Base-by-base conservation (phyloP, 2,888 invertebrate species). In the Notodonta dromedarius region DNA sequence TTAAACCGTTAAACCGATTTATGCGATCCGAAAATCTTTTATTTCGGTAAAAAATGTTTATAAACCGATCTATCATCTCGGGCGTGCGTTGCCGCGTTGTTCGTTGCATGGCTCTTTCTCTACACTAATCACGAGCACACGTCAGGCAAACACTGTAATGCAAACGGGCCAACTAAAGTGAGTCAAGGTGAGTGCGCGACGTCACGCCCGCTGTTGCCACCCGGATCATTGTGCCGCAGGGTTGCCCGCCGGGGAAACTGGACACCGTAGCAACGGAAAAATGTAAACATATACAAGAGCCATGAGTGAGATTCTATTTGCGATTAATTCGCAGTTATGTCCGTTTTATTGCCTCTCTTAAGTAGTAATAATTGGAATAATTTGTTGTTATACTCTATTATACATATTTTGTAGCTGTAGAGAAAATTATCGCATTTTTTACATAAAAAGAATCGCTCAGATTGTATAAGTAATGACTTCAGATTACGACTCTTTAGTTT, bases 141-240 rank as follows among this genome's bases (percentile, higher is more conserved):
- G 79, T 79, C 79, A 74, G 75, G 80, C 84, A 84, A 83, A 83
- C 82, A 82, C 78, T 73, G 82, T 85, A 85, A 81, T 88, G 85
- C 86, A 87, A 89, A 86, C 90, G 84, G 86, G 85, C 85, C 85
- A 83, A 79, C 86, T 81, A 82, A 92, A 90, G 86, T 91, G 88
- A 92, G 92, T 91, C 92, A 93, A 93, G 92, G 92, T 91, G 89
- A 91, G 82, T 81, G 71, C 73, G 72, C 83, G 79, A 84, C 89
- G 89, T 89, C 87, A 87, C 74, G 76, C 78, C 70, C 70, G 66
- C 81, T 84, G 92, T 93, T 93, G 87, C 92, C 79, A 92, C 88
- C 90, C 91, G 92, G 91, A 89, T 85, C 84, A 79, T 80, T 73
- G 79, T 71, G 69, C 78, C 13, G 24, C 56, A 24, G 44, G 56